A percentile compares a stretch with the other conserved stretches of the same genome.
These are phyloP conservation scores for Drosophila bocqueti DNA, from an alignment of 1,140 invertebrate genomes.

Conservation along the genomic window DNA sequence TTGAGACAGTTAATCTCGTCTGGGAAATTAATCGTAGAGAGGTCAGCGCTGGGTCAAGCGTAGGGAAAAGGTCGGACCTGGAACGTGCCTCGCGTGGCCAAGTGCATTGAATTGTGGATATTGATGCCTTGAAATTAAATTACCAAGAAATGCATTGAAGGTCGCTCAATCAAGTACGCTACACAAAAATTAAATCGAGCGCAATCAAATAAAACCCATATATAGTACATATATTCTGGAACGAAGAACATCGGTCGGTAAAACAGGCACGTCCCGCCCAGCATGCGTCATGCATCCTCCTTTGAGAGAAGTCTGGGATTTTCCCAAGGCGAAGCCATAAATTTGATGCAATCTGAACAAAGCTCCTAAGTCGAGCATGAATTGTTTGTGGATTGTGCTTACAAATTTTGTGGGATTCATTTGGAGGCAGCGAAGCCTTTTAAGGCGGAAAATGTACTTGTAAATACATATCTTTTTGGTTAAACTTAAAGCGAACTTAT, in stretches of 20 bases:
- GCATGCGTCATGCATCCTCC: slow-evolving; percentile 16
- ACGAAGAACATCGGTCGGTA: slow-evolving; percentile 32
- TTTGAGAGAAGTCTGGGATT: slow-evolving; percentile 13
- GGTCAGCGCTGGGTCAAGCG: slow-evolving; percentile 37
- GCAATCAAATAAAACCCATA: slow-evolving; percentile 34
- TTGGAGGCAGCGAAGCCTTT: neutral
- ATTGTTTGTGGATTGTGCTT: neutral
- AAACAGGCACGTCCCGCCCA: slow-evolving; percentile 53
- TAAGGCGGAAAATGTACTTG: neutral
- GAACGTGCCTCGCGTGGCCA: slow-evolving; percentile 52
- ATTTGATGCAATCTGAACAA: slow-evolving; percentile 31
- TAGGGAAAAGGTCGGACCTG: slow-evolving; percentile 21
- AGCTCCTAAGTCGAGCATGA: slow-evolving; percentile 20
- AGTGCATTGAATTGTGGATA: slow-evolving; percentile 25
- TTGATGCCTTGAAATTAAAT: slow-evolving; percentile 34
- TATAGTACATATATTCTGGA: neutral
- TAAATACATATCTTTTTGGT: neutral
- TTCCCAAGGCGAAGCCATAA: slow-evolving; percentile 8
- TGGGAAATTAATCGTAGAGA: slow-evolving; percentile 40
- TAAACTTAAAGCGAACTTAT: neutral
- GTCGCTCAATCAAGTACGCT: slow-evolving; percentile 42
- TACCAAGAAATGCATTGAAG: slow-evolving; percentile 45
- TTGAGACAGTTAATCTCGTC: slow-evolving; percentile 51
- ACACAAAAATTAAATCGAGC: slow-evolving; percentile 52
- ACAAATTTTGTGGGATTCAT: slow-evolving; percentile 6